phyloP scores from a whole-genome alignment of 2,888 invertebrate species.

The Catocala fraxini region DNA sequence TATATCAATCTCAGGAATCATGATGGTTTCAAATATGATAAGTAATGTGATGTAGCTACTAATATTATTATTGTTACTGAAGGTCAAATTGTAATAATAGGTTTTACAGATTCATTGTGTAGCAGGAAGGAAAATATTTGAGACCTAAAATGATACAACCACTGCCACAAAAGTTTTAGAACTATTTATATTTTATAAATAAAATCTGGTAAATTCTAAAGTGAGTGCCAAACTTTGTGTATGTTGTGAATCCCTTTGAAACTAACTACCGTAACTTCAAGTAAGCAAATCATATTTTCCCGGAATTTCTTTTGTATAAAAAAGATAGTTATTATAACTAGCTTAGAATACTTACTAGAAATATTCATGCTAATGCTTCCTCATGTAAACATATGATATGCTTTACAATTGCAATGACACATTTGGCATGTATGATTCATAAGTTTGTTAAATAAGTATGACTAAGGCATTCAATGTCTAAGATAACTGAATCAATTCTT shows the following conservation, averaged over 20 bases:
- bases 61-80: constrained; percentile 33
- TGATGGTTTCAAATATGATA: constrained; percentile 25
- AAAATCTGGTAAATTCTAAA: constrained; percentile 36
- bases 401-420: constrained; percentile 33
- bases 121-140: constrained; percentile 28
- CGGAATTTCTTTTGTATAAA: too few species aligned
- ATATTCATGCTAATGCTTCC: constrained; percentile 37
- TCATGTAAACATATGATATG: constrained; percentile 25
- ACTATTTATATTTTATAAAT: constrained; percentile 27
- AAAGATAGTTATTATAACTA: too few species aligned
- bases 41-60: constrained; percentile 14
- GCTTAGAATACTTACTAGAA: constrained; percentile 4
- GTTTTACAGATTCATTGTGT: constrained; percentile 26
- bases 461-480: constrained; percentile 45
- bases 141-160: constrained; percentile 19
- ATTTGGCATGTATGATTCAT: constrained; percentile 48
- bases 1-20: constrained; percentile 26
- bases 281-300: too few species aligned
- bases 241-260: not conserved
- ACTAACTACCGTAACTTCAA: not conserved
- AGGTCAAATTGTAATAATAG: constrained; percentile 38
- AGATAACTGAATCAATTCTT: constrained; percentile 38
- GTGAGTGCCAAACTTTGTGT: constrained; percentile 57
- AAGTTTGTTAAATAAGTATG: constrained; percentile 42
- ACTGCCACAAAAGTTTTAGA: constrained; percentile 44